Evolutionary conservation across 2,113 vertebrate species (phyloP).

Genomic region (Mirounga angustirostris): DNA sequence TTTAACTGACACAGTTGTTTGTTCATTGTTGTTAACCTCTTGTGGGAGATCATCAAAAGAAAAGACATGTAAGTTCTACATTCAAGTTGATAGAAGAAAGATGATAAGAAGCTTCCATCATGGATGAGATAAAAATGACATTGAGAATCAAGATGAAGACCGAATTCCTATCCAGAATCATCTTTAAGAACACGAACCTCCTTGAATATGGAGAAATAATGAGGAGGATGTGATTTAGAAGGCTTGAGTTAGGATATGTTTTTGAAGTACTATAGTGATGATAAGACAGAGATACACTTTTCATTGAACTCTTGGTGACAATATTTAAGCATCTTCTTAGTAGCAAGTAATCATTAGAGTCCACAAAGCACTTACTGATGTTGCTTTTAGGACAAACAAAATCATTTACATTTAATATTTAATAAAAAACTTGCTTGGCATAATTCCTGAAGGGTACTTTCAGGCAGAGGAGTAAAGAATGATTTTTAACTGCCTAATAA

Average conservation of each 20-base stretch:
- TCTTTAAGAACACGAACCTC: not conserved
- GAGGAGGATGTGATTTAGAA: not conserved
- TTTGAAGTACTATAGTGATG: not conserved
- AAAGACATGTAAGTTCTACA: too few species aligned
- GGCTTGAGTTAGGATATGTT: too few species aligned
- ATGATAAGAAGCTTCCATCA: not conserved
- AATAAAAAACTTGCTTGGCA: constrained; percentile 51
- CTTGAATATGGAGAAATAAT: not conserved
- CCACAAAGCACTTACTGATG: not conserved
- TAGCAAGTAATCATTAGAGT: not conserved
- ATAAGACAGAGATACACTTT: not conserved
- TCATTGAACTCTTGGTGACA: not conserved
- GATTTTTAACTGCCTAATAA: not conserved
- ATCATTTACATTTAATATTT: constrained; percentile 62
- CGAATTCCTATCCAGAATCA: not conserved
- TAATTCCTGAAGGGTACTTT: constrained; percentile 36
- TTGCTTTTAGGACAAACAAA: constrained; percentile 19
- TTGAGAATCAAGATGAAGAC: not conserved
- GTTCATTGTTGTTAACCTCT: rapidly evolving
- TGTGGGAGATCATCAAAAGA: not conserved
- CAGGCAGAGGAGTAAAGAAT: not conserved
- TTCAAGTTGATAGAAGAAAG: not conserved
- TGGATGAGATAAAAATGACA: rapidly evolving
- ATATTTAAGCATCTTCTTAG: not conserved
- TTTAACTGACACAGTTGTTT: not conserved